These are phyloP conservation scores for Drosophila takahashii DNA, from an alignment of 1,140 invertebrate genomes.

Conservation along the genomic window DNA sequence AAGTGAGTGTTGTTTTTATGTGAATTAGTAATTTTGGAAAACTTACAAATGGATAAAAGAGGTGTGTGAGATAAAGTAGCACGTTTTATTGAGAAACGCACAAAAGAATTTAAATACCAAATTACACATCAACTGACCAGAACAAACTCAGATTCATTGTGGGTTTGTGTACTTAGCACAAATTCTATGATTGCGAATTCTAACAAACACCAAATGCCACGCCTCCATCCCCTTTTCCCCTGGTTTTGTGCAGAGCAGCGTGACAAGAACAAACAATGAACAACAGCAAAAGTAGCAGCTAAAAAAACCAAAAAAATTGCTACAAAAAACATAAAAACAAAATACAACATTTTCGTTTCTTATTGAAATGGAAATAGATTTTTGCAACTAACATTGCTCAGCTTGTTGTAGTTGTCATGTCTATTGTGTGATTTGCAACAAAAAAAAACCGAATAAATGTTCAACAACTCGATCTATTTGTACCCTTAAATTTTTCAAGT, in stretches of 20 bases:
- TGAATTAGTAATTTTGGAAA: neutral
- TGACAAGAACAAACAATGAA: conserved; percentile 74
- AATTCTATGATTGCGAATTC: conserved; percentile 44
- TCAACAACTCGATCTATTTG: neutral
- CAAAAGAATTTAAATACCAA: conserved; percentile 56
- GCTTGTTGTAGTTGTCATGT: conserved; percentile 6
- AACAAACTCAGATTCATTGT: conserved; percentile 34
- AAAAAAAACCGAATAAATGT: conserved; percentile 3
- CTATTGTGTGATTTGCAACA: conserved; percentile 61
- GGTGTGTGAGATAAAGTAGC: neutral
- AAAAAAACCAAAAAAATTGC: conserved; percentile 15
- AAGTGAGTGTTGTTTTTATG: too few species aligned
- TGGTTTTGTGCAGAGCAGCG: conserved; percentile 67
- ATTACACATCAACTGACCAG: conserved; percentile 53
- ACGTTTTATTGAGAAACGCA: conserved; percentile 8
- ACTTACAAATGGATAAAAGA: neutral
- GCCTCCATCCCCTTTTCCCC: neutral
- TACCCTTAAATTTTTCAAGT: neutral
- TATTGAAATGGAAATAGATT: conserved; percentile 80
- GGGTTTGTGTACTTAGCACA: conserved; percentile 43
- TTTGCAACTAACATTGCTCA: conserved; percentile 19
- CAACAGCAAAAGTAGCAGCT: conserved; percentile 18
- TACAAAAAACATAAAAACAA: conserved; percentile 14
- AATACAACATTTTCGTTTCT: conserved; percentile 48
- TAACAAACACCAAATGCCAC: conserved; percentile 28